Conservation (phyloP, 37 sponge, comb jelly and placozoan species). For the Halisarca cf. caerulea region DNA sequence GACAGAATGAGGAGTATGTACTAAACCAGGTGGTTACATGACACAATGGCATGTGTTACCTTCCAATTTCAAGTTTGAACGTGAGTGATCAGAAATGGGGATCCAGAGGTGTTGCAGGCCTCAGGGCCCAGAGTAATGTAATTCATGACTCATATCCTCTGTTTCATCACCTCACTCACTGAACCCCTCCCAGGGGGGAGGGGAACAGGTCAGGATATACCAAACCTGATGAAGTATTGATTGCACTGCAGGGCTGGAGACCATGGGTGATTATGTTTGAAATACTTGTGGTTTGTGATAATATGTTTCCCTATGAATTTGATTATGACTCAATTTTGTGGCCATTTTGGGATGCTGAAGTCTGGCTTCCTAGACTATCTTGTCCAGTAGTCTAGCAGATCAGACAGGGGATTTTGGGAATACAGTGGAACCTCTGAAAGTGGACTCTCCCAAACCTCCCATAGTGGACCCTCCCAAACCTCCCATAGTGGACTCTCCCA, state of each 20-base stretch:
- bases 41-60: too few species aligned
- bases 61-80: neutral
- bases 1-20: too few species aligned
- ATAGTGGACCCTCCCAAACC: too few species aligned
- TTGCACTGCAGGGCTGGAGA: neutral
- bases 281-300: conserved; percentile 35
- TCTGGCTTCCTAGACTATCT: too few species aligned
- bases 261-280: neutral
- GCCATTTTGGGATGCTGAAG: neutral
- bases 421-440: too few species aligned
- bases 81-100: conserved; percentile 36
- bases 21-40: too few species aligned
- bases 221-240: conserved; percentile 20
- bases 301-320: conserved; percentile 8
- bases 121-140: conserved; percentile 23
- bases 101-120: conserved; percentile 39
- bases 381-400: too few species aligned
- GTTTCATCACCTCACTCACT: conserved; percentile 34
- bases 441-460: too few species aligned
- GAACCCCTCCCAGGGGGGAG: neutral
- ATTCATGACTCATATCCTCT: conserved; percentile 37
- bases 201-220: conserved; percentile 47
- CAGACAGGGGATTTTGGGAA: too few species aligned
- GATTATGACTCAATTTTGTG: neutral
- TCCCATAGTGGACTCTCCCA: too few species aligned